Evolutionary conservation across 2,888 invertebrate species (phyloP).

Genomic region (Noctua fimbriata): DNA sequence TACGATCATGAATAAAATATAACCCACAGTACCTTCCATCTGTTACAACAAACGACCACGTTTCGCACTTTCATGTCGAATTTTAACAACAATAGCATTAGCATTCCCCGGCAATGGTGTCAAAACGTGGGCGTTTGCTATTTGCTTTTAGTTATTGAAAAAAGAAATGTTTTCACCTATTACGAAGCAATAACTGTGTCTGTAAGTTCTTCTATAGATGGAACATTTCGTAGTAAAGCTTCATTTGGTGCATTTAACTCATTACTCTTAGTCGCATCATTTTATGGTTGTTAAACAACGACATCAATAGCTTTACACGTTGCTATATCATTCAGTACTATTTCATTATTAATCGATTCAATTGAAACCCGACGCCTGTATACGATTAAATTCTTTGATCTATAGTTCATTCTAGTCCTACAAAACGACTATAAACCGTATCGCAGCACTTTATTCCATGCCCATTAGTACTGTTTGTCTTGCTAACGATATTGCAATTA

Average conservation of each 20-base stretch:
- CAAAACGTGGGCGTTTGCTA: conserved; percentile 33
- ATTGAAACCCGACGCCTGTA: neutral
- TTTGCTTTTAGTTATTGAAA: conserved; percentile 27
- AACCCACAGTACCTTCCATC: conserved; percentile 18
- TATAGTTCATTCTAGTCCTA: conserved; percentile 7
- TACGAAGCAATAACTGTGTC: conserved; percentile 8
- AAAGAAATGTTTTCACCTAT: conserved; percentile 10
- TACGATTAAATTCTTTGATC: conserved; percentile 11
- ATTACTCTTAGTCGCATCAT: neutral
- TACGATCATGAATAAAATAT: conserved; percentile 26
- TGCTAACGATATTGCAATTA: conserved; percentile 68
- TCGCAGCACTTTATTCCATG: conserved; percentile 22
- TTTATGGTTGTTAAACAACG: neutral
- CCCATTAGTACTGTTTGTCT: conserved; percentile 53
- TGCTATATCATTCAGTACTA: conserved; percentile 5
- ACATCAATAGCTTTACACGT: neutral
- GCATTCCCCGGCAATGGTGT: conserved; percentile 39
- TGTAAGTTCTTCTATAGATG: neutral
- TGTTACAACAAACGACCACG: conserved; percentile 27
- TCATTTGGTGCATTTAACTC: neutral
- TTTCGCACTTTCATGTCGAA: conserved; percentile 47
- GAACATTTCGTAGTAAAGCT: neutral
- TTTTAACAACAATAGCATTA: conserved; percentile 45
- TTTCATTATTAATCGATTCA: conserved; percentile 19
- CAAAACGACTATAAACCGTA: conserved; percentile 7